phyloP scores from a whole-genome alignment of 2,888 invertebrate species.

The Temnothorax unifasciatus region DNA sequence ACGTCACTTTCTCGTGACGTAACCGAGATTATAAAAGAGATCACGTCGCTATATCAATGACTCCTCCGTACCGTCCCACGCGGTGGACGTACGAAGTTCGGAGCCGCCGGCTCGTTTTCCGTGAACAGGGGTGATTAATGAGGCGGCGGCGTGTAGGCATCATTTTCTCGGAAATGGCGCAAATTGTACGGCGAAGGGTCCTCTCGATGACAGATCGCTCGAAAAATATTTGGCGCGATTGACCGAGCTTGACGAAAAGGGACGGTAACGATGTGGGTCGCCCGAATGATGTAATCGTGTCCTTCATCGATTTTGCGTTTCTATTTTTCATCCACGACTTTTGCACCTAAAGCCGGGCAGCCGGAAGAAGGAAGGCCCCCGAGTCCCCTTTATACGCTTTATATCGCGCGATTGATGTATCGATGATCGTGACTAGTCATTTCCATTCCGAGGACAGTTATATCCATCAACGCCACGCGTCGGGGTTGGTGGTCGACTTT shows the following conservation, averaged over 20 bases:
- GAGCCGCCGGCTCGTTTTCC: constrained; percentile 4
- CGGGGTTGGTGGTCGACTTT: not conserved
- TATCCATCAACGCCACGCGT: constrained; percentile 20
- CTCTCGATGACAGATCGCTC: constrained; percentile 17
- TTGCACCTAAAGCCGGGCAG: constrained; percentile 4
- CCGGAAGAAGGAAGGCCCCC: not conserved
- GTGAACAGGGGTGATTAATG: constrained; percentile 37
- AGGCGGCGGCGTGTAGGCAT: not conserved
- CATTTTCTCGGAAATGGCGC: constrained; percentile 22
- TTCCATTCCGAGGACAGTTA: not conserved
- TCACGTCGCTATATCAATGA: constrained; percentile 1
- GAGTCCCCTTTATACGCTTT: not conserved
- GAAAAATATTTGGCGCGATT: not conserved
- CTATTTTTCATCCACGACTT: not conserved
- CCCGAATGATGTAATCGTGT: constrained; percentile 22
- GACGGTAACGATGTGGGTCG: constrained; percentile 20
- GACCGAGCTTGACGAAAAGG: not conserved
- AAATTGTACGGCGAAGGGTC: not conserved
- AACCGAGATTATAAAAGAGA: constrained; percentile 29
- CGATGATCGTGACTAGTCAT: constrained; percentile 20
- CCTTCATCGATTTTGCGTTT: not conserved
- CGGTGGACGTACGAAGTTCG: constrained; percentile 18
- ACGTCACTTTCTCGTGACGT: constrained; percentile 28
- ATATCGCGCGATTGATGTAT: constrained; percentile 32
- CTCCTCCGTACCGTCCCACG: constrained; percentile 37